Base-by-base conservation (phyloP, 2,113 vertebrate genomes). In the Thamnophis sirtalis region DNA sequence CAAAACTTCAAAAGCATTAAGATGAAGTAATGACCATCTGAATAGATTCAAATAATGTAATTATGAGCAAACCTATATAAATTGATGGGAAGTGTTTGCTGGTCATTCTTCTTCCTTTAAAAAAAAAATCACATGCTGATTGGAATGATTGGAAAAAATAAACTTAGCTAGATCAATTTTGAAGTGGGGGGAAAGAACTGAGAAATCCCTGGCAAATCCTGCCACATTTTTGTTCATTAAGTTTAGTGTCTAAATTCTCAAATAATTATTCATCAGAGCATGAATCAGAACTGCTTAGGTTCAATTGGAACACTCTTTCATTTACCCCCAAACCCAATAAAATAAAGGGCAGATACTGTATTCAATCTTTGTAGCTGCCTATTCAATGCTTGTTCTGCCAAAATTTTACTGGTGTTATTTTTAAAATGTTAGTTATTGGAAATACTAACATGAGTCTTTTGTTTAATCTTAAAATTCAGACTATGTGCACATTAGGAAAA, bases 381-480 rank as follows among this genome's bases (percentile, higher is more conserved):
- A 51, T 90, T 95, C 0, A 0, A 15, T 24, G 28, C 26, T 9
- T 85, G 9, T 21, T 48, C 26, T 86, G 43, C 85, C n/a, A 94
- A 91, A 95, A 88, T 49, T 95, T 95, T 91, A 84, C 89, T 56
- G 56, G 28, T 93, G 94, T 91, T 87, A 80, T 94, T 93, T 94
- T 95, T 92, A 94, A 95, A 93, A 86, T 53, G 17, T 93, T 85
- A 94, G 91, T 94, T 22, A 89, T 87, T 91, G 92, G 91, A 96
- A 95, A 63, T 63, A 51, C 94, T 92, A 92, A 86, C 90, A 87
- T 86, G 50, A n/a, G 7, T 58, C 63, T 26, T 63, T 94, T 68
- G 56, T 92, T 95, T 73, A 93, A 89, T 84, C 43, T 94, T 96
- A 94, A 50, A 60, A 92, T 94, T 96, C 93, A 94, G 94, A 95